Percentiles rank a stretch among this genome's conserved stretches.
These are phyloP conservation scores for Tipula vernalis DNA, from an alignment of 2,888 invertebrate species.

Conservation along the genomic window DNA sequence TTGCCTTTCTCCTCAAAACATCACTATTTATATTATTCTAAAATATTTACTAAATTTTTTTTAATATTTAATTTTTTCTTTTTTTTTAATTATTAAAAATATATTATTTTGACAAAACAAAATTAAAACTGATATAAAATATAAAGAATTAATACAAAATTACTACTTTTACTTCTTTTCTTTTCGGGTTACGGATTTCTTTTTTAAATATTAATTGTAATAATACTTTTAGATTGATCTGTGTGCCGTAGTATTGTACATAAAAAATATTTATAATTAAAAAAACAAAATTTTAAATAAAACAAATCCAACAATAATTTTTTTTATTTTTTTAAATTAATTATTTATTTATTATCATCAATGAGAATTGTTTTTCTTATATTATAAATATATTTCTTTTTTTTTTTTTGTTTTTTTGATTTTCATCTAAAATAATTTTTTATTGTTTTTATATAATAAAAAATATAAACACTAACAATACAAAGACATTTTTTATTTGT, in stretches of 20 bases:
- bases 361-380: background rate
- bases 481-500: background rate
- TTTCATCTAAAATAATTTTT: background rate
- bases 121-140: background rate
- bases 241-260: slow-evolving; percentile 6
- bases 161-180: background rate
- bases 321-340: background rate
- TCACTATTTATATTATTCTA: slow-evolving; percentile 13
- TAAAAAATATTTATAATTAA: background rate
- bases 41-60: slow-evolving; percentile 9
- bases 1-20: slow-evolving; percentile 7
- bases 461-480: slow-evolving; percentile 10
- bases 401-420: background rate
- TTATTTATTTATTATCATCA: background rate
- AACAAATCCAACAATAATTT: background rate
- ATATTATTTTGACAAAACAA: background rate
- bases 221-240: background rate
- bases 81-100: slow-evolving; percentile 6
- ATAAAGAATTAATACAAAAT: background rate
- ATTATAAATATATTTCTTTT: background rate
- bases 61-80: background rate
- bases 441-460: slow-evolving; percentile 8
- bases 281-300: background rate
- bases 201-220: slow-evolving; percentile 9
- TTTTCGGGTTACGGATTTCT: background rate